Evolutionary conservation across 2,797 vertebrate species (phyloP), one percentile per base, ranked within the genome.

Genomic region (Chelmon rostratus): DNA sequence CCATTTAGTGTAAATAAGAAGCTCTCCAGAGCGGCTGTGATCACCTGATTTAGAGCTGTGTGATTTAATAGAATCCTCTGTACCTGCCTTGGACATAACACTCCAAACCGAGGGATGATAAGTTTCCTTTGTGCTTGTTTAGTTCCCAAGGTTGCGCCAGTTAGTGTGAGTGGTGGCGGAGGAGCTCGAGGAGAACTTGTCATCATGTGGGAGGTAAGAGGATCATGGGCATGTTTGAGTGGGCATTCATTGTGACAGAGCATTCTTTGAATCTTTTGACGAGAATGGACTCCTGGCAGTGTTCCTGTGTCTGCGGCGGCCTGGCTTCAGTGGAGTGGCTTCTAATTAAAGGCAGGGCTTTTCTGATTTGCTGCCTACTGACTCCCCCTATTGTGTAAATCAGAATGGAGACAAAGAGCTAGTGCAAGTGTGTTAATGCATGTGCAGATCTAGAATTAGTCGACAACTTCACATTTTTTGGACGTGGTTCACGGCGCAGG

Each of bases 181-280:
- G 97, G 97, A 84, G 96, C 94, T 83, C 91, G 90, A 46, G 97
- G 96, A 2, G 96, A 97, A 88, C 96, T 98, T 46, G 93, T 98
- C 88, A 96, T 98, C 93, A 93, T 90, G 0, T 97, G 97, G 97
- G 96, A 98, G 96, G 97, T 97, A 96, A 97, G 88, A 87, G 79
- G 85, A 85, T 83, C 82, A 84, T 38, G 54, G 46, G 67, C 69
- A 33, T 76, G 76, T 84, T 37, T 79, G 57, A 86, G 68, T 68
- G 68, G 74, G 72, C 72, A 74, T 76, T 81, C 56, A 83, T 75
- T 76, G 74, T 88, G 78, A 65, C 57, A 49, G 66, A 68, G 72
- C 62, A 42, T 83, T 88, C 76, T 68, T 59, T 79, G 74, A 63
- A 46, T 79, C 78, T 86, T 83, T 85, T 73, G 79, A 86, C 33